Evolutionary conservation across 2,888 invertebrate genomes (phyloP).

Genomic region (Agrochola macilenta): DNA sequence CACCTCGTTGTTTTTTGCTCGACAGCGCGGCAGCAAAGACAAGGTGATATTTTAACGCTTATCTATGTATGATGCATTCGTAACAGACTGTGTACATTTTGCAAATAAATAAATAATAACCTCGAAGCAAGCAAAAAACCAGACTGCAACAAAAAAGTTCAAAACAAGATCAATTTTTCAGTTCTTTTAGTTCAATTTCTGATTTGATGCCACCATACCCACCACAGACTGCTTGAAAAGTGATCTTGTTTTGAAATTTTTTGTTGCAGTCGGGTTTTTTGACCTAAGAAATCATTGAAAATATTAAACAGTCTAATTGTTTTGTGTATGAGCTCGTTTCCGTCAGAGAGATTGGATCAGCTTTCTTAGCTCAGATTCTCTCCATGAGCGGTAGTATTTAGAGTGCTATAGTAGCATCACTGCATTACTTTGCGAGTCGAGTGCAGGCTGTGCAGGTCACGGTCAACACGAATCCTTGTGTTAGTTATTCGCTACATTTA

Average conservation of each 20-base stretch:
- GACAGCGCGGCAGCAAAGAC: neutral
- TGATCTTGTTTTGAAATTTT: neutral
- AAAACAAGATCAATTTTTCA: too few species aligned
- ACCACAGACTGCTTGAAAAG: neutral
- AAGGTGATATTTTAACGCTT: neutral
- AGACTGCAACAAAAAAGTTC: neutral
- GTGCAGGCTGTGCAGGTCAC: constrained; percentile 27
- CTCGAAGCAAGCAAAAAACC: neutral
- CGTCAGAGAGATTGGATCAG: neutral
- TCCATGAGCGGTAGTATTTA: neutral
- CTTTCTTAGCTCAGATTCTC: neutral
- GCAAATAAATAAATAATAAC: neutral
- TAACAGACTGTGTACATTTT: neutral
- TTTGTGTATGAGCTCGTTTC: neutral
- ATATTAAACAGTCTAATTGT: neutral
- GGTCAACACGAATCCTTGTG: constrained; percentile 39
- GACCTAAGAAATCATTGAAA: neutral
- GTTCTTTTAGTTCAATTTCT: too few species aligned
- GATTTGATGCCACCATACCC: too few species aligned
- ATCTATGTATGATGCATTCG: neutral
- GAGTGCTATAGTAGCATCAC: neutral
- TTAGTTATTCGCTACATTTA: neutral
- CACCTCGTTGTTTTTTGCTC: neutral
- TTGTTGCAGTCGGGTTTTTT: neutral
- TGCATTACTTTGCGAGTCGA: constrained; percentile 4